Evolutionary conservation across 1,140 invertebrate genomes (phyloP), one percentile per base, ranked within the genome.

Genomic region (Lanistes nyassanus): DNA sequence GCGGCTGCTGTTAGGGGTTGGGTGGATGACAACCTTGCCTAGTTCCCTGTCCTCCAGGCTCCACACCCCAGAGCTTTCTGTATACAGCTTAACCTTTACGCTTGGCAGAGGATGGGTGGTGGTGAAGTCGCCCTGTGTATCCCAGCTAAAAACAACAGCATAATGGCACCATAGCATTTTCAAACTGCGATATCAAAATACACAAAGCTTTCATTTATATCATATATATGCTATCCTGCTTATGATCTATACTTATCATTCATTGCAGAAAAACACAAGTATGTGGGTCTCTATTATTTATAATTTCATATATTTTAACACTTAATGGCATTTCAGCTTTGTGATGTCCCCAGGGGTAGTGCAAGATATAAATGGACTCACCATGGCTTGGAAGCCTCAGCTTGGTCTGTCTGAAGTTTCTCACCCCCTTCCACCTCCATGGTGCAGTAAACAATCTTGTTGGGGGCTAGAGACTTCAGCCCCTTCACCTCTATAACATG

Each of bases 401-500:
- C 97, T 90, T 99, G 97, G 91, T 99, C 98, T 11, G 98, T 99
- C 91, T 99, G 98, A 55, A 99, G 91, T 90, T 99, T 99, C 87
- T 99, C 97, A 56, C 97, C 96, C 39, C 90, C 90, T 79, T 99
- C 98, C 1, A 99, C 97, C 91, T 99, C 98, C 98, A 99, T 99
- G 34, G 98, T 99, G 90, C 98, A 99, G 91, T 99, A 99, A 42
- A 99, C 97, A 84, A 99, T 98, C 86, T 97, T 93, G 91, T 98
- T 99, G 23, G 97, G 94, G 80, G 97, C 94, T 80, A 99, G 91
- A 51, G 96, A 98, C 90, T 99, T 99, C 58, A 99, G 91, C 77
- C 97, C 97, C 90, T 98, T 97, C 65, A 99, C 98, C 92, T 99
- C 98, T 94, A 99, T 98, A 55, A 99, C 97, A 84, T 98, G 94